Evolutionary conservation across 2,888 invertebrate genomes (phyloP), one percentile per base, ranked within the genome.

Genomic region (Leptinotarsa juncta): DNA sequence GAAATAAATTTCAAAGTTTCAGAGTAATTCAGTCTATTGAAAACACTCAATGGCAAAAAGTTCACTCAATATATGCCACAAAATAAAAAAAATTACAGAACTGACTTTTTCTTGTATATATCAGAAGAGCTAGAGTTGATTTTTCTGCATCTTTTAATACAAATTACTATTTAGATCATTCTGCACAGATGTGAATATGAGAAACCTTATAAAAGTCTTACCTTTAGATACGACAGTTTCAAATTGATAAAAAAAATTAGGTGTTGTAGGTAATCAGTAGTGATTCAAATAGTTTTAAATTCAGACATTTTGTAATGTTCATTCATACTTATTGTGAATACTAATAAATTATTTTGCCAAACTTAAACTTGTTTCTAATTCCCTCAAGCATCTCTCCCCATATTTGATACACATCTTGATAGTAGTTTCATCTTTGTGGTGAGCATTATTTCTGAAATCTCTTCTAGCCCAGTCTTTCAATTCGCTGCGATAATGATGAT

Each of bases 361-460:
- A 71, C 90, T 89, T 55, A 94, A 85, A 82, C 92, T 93, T 77
- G 89, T 91, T 86, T 90, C 89, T 66, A 95, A 88, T 88, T 95
- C 93, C 67, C 90, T 91, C 53, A 95, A 88, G 55, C 93, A 93
- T 79, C 93, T 91, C 82, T 91, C 90, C 15, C 94, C 95, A 84
- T 94, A 90, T 75, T 91, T 90, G n/a, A 95, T 85, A 85, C 93
- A 88, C 85, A 92, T 91, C 88, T 94, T 94, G 18, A 95, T 94
- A 1, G 91, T 88, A 3, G 92, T 89, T 88, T 95, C 94, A 83
- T 96, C 95, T 3, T 90, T 91, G 77, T 93, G 91, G 79, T 93
- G 88, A 83, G 91, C 92, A 85, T 96, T 94, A 3, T 89, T 90
- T 80, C 90, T 91, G 84, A 96, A 96, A 84, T 96, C 96, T 18